These are phyloP conservation scores for Cosmorhoe ocellata DNA, from an alignment of 2,888 invertebrate species.

Conservation along the genomic window DNA sequence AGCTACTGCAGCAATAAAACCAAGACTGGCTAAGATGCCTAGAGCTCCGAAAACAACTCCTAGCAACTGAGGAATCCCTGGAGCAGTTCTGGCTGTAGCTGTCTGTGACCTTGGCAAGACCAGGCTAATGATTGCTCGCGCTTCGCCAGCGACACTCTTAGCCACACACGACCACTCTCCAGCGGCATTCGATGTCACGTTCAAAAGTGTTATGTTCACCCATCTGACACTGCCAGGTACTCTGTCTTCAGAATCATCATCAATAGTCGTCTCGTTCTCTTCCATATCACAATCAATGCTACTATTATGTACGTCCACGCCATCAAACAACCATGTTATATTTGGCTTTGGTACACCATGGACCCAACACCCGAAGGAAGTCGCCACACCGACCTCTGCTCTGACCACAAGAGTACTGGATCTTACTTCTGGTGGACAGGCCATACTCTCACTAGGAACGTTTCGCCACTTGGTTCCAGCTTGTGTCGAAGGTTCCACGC, in stretches of 20 bases:
- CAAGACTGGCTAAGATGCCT: conserved; percentile 86
- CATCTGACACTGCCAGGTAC: conserved; percentile 83
- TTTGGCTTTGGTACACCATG: conserved; percentile 92
- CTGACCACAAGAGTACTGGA: conserved; percentile 83
- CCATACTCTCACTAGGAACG: conserved; percentile 88
- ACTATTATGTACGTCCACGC: conserved; percentile 76
- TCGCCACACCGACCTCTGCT: conserved; percentile 91
- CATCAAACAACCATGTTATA: conserved; percentile 92
- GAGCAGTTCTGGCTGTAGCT: conserved; percentile 89
- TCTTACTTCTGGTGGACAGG: conserved; percentile 90
- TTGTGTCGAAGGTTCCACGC: conserved; percentile 87
- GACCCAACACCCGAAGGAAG: conserved; percentile 91
- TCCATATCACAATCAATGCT: conserved; percentile 75
- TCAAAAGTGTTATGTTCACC: conserved; percentile 92
- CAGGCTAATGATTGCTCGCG: conserved; percentile 83
- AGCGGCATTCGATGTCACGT: conserved; percentile 91
- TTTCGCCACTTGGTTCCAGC: conserved; percentile 89
- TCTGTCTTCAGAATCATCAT: conserved; percentile 70
- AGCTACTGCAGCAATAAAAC: conserved; percentile 79
- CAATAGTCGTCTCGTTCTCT: conserved; percentile 67
- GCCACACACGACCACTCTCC: conserved; percentile 94
- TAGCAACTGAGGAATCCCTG: conserved; percentile 87
- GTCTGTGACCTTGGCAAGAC: conserved; percentile 84
- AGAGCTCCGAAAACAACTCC: conserved; percentile 89
- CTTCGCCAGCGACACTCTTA: conserved; percentile 85